These are phyloP conservation scores for Agelas oroides DNA, from an alignment of 37 sponge, comb jelly and placozoan species.

Conservation along the genomic window DNA sequence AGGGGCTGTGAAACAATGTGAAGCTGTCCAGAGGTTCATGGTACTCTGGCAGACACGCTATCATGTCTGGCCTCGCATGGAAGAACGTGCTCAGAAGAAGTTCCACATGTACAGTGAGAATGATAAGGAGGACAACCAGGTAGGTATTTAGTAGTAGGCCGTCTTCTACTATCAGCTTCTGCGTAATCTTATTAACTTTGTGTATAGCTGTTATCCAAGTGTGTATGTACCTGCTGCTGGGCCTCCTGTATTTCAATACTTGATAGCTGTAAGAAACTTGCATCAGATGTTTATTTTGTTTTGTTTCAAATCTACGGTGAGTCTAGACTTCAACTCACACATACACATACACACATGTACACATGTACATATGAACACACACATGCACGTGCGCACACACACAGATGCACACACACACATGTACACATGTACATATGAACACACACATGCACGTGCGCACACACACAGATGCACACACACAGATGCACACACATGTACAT, in stretches of 20 bases:
- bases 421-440: no score
- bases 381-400: no score
- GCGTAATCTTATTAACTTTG: no score
- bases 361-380: background rate
- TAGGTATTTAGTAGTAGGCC: background rate
- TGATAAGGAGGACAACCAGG: slow-evolving; percentile 11
- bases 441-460: background rate
- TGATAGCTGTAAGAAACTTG: no score
- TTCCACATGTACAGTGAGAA: slow-evolving; percentile 27
- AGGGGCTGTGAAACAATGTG: background rate
- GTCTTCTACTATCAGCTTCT: background rate
- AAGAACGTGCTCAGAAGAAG: slow-evolving; percentile 49
- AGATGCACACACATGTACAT: background rate
- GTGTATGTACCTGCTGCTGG: no score
- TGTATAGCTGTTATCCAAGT: no score
- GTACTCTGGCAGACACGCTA: slow-evolving; percentile 55
- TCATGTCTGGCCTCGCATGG: slow-evolving; percentile 69
- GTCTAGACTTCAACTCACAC: no score
- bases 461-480: background rate
- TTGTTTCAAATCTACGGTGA: no score
- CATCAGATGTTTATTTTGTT: no score
- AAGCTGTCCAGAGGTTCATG: slow-evolving; percentile 48
- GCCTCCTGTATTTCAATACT: no score
- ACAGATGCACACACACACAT: no score
- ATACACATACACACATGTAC: no score